Evolutionary conservation across 2,888 invertebrate species (phyloP).

Genomic region (Dioctria linearis): DNA sequence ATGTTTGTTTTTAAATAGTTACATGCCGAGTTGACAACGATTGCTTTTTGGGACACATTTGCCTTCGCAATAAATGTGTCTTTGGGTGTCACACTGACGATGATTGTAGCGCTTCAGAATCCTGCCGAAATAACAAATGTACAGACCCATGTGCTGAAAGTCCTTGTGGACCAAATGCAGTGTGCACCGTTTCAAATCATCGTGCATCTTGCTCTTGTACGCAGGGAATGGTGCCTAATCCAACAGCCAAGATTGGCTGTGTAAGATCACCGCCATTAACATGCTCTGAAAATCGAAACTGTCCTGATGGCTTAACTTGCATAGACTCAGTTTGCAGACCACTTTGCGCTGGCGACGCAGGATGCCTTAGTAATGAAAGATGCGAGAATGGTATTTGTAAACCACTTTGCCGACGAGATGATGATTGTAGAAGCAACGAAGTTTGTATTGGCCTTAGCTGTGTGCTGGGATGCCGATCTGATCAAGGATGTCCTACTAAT

Average conservation of each 20-base stretch:
- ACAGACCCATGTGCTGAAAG: constrained; percentile 82
- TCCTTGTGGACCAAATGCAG: constrained; percentile 89
- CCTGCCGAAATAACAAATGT: constrained; percentile 86
- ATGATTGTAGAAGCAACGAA: constrained; percentile 89
- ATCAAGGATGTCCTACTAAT: constrained; percentile 82
- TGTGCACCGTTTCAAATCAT: constrained; percentile 85
- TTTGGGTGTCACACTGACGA: constrained; percentile 90
- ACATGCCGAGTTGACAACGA: constrained; percentile 93
- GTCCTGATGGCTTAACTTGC: constrained; percentile 80
- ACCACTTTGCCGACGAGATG: constrained; percentile 86
- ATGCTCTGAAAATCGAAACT: constrained; percentile 86
- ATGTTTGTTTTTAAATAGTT: constrained; percentile 69
- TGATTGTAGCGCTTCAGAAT: constrained; percentile 88
- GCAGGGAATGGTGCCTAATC: constrained; percentile 86
- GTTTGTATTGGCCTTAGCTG: constrained; percentile 88
- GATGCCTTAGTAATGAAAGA: constrained; percentile 86
- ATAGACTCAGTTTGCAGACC: constrained; percentile 82
- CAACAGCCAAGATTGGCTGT: constrained; percentile 90
- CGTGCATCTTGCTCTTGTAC: constrained; percentile 87
- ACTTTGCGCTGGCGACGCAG: constrained; percentile 82
- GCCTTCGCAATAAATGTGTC: constrained; percentile 87
- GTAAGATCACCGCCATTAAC: constrained; percentile 83
- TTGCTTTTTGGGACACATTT: constrained; percentile 93
- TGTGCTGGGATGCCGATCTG: constrained; percentile 84
- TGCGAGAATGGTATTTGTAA: constrained; percentile 82